Percentiles rank a stretch among this genome's conserved stretches.
phyloP scores from a whole-genome alignment of 1,140 invertebrate genomes.

The Drosophila subpulchrella region DNA sequence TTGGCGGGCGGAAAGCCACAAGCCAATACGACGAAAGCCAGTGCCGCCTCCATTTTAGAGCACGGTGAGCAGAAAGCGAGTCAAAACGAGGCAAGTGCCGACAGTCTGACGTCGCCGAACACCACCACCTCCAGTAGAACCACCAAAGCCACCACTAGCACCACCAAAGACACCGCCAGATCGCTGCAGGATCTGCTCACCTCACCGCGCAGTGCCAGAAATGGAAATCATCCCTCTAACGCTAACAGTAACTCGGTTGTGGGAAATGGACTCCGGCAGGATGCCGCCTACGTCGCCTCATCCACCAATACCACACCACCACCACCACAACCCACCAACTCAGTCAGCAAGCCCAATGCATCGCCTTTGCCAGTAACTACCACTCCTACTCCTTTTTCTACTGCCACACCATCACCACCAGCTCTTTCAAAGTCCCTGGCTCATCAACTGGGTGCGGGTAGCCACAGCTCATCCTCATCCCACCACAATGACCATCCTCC shows the following conservation, averaged over 20 bases:
- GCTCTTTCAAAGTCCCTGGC: conserved; percentile 52
- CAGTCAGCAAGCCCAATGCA: conserved; percentile 42
- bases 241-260: conserved; percentile 74
- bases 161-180: conserved; percentile 51
- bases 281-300: conserved; percentile 48
- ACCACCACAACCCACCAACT: conserved; percentile 26
- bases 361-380: conserved; percentile 81
- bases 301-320: conserved; percentile 47
- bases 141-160: conserved; percentile 36
- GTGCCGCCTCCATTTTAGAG: conserved; percentile 83
- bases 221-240: conserved; percentile 52
- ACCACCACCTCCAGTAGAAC: conserved; percentile 54
- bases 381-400: conserved; percentile 81
- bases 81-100: conserved; percentile 84
- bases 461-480: conserved; percentile 46
- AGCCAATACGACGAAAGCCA: conserved; percentile 64
- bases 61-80: conserved; percentile 84
- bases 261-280: conserved; percentile 66
- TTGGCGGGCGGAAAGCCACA: conserved; percentile 67
- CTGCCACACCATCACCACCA: conserved; percentile 29
- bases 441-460: conserved; percentile 54
- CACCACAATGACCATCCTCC: conserved; percentile 21
- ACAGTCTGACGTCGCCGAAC: conserved; percentile 81
- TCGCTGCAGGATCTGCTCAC: conserved; percentile 81
- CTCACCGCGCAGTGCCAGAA: conserved; percentile 68